These are phyloP conservation scores for Lethenteron camtschaticum DNA, from an alignment of 2,113 vertebrate species.

Conservation along the genomic window DNA sequence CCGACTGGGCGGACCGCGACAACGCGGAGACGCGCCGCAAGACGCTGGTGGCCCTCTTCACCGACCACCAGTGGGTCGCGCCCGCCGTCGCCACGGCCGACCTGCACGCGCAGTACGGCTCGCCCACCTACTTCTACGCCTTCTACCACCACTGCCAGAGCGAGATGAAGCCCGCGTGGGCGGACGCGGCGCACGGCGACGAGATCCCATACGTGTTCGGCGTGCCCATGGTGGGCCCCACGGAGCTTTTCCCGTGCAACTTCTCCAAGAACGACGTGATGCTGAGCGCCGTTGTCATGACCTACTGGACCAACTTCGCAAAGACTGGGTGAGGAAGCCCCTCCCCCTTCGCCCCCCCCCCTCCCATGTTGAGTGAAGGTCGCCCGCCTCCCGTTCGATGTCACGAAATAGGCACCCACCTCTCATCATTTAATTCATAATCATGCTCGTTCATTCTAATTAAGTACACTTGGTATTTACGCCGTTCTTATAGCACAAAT, in stretches of 20 bases:
- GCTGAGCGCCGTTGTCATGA: conserved; percentile 97
- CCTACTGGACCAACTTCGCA: conserved; percentile 99
- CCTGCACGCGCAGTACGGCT: conserved; percentile 83
- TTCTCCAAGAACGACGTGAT: conserved; percentile 97
- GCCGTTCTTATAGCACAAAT: too few relatives aligned
- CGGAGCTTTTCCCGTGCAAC: conserved; percentile 92
- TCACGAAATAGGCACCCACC: too few relatives aligned
- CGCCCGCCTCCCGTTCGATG: too few relatives aligned
- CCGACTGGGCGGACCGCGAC: conserved; percentile 91
- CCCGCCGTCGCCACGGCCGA: conserved; percentile 85
- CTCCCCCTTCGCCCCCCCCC: background rate
- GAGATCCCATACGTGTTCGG: conserved; percentile 96
- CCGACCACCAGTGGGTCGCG: conserved; percentile 97
- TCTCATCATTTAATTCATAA: too few relatives aligned
- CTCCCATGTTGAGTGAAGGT: too few relatives aligned
- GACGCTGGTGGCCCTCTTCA: conserved; percentile 87
- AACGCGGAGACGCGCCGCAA: conserved; percentile 87
- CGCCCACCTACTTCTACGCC: conserved; percentile 93
- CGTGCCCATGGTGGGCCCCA: conserved; percentile 89
- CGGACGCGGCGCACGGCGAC: conserved; percentile 81
- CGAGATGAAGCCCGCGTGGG: conserved; percentile 96
- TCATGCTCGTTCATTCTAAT: too few relatives aligned
- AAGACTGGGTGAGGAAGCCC: conserved; percentile 68
- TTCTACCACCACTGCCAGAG: conserved; percentile 99
- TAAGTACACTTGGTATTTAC: too few relatives aligned